These are phyloP conservation scores for Antheraea assamensis DNA, from an alignment of 2,888 invertebrate genomes.

Conservation along the genomic window DNA sequence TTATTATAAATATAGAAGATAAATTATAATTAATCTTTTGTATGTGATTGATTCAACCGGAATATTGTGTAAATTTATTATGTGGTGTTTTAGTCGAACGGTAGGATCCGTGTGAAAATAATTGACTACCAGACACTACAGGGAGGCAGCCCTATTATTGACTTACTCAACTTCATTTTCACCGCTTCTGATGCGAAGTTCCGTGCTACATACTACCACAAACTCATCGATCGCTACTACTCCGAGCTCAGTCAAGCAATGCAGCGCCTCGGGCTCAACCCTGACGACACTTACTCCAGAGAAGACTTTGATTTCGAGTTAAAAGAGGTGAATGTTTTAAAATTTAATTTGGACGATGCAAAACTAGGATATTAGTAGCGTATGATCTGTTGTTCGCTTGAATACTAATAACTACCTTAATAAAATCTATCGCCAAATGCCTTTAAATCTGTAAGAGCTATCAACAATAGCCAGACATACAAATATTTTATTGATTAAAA, in stretches of 20 bases:
- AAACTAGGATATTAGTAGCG: too few relatives aligned
- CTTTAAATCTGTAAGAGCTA: too few relatives aligned
- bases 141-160: constrained; percentile 49
- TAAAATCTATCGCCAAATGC: too few relatives aligned
- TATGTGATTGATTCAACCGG: too few relatives aligned
- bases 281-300: constrained; percentile 43
- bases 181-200: constrained; percentile 58
- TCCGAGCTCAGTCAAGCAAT: constrained; percentile 42
- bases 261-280: constrained; percentile 40
- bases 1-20: too few relatives aligned
- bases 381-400: too few relatives aligned
- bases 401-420: too few relatives aligned
- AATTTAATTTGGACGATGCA: not conserved
- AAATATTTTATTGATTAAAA: too few relatives aligned
- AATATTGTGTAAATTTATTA: not conserved
- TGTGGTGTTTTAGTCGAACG: constrained; percentile 42
- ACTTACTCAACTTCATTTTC: constrained; percentile 62
- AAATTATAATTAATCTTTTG: too few relatives aligned
- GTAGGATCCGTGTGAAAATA: constrained; percentile 42
- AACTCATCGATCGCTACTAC: constrained; percentile 41
- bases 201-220: constrained; percentile 40
- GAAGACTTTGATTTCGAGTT: constrained; percentile 51
- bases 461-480: too few relatives aligned
- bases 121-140: constrained; percentile 64
- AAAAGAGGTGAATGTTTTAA: constrained; percentile 38